Base-by-base conservation (phyloP, 1,140 invertebrate genomes). In the Chironomus tepperi region DNA sequence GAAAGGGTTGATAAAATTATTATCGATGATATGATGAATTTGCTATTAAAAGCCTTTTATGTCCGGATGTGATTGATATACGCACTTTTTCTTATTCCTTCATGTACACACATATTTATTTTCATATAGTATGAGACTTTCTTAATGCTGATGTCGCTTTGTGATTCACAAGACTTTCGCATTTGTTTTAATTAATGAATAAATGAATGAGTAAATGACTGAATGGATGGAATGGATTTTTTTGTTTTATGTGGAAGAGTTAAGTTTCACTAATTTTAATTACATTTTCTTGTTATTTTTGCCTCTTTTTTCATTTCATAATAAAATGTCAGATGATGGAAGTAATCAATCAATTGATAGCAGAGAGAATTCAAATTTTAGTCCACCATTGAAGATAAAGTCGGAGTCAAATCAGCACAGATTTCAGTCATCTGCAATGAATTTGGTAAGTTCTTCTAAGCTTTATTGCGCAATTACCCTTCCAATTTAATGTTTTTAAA, bases 1-100 rank as follows among this genome's bases (percentile, higher is more conserved):
- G 47, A 57, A 57, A 18, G 65, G 65, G 65, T 70, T 70, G 65
- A 70, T 70, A 70, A 70, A 70, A 21, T 70, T 70, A 70, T 70
- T 70, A 70, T 70, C 65, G 65, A 70, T 70, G 65, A 21, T 18
- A 70, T 19, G 65, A 70, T 70, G 65, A 70, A 70, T 70, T 70
- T 70, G 65, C 65, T 70, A 70, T 70, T 70, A 70, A 70, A 21
- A 21, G 65, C 15, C 16, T 70, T 21, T 19, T 70, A 19, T 57
- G 16, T 70, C 16, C 16, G 19, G 65, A 70, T 70, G 65, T 70
- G 65, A 70, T 70, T 70, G 65, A 70, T 70, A 19, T 70, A 70
- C 19, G 16, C 19, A 70, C 19, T 70, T 19, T 19, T 67, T 67
- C 64, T 47, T 12, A 1, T 57, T 57, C 47, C 9, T 47, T 47